phyloP scores from a whole-genome alignment of 2,113 vertebrate species.

The Pseudolaguvia tuberculata region DNA sequence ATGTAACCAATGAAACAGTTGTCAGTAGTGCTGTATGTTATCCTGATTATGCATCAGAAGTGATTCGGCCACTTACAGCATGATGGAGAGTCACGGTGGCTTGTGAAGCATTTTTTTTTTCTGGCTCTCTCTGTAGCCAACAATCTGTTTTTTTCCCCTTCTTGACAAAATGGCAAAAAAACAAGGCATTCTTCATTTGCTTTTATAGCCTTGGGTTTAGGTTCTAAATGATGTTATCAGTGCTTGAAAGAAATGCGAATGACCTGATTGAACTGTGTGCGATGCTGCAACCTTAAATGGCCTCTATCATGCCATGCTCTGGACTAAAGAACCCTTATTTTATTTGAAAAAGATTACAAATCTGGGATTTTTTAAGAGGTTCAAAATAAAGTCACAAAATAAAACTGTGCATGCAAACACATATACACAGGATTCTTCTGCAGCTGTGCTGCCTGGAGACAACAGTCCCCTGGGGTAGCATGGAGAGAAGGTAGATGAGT shows the following conservation, averaged over 20 bases:
- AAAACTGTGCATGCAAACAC: background rate
- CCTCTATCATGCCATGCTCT: background rate
- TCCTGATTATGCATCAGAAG: constrained; percentile 4
- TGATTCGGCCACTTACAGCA: background rate
- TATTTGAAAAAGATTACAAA: too few relatives aligned
- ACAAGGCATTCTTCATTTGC: constrained; percentile 41
- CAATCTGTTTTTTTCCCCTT: constrained; percentile 8
- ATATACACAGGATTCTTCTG: background rate
- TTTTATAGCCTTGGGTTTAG: constrained; percentile 40
- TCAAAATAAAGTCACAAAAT: background rate
- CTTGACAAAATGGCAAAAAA: constrained; percentile 32
- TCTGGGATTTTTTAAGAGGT: background rate
- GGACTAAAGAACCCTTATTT: background rate
- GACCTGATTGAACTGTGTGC: constrained; percentile 13
- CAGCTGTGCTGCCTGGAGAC: background rate
- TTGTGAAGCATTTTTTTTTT: background rate
- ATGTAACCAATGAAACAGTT: constrained; percentile 33
- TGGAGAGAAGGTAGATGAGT: background rate
- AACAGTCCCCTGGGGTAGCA: too few relatives aligned
- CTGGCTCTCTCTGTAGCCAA: constrained; percentile 16
- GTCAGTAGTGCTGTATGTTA: constrained; percentile 3
- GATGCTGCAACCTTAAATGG: constrained; percentile 14
- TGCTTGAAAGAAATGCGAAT: constrained; percentile 25
- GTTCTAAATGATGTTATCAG: constrained; percentile 44
- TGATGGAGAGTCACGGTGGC: constrained; percentile 4